Evolutionary conservation across 2,797 vertebrate species (phyloP).

Genomic region (Danio tinwini): DNA sequence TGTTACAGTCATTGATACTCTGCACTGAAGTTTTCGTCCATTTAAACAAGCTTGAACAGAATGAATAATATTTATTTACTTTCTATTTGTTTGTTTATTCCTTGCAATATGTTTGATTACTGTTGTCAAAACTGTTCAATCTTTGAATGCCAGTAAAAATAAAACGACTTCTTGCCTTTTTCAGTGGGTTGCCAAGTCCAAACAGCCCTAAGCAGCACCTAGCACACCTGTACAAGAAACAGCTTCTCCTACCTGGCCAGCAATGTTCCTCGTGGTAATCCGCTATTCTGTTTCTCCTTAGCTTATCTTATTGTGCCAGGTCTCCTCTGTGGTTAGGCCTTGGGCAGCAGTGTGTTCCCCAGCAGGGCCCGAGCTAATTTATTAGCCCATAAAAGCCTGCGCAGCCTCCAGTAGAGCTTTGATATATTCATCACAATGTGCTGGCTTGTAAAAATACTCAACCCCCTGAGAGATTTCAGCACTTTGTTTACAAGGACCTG

Average conservation of each 20-base stretch:
- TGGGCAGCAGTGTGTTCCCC: slow-evolving; percentile 50
- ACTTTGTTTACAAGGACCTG: slow-evolving; percentile 64
- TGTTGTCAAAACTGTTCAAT: neutral
- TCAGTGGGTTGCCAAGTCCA: neutral
- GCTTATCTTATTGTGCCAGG: slow-evolving; percentile 46
- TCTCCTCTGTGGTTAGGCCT: slow-evolving; percentile 51
- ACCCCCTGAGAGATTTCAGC: slow-evolving; percentile 60
- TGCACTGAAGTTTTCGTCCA: neutral
- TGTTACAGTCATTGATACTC: neutral
- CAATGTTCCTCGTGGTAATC: neutral
- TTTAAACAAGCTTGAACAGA: neutral
- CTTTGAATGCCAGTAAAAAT: slow-evolving; percentile 1
- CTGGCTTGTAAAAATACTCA: slow-evolving; percentile 62
- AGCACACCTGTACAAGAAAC: slow-evolving; percentile 18
- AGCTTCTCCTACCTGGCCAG: slow-evolving; percentile 32
- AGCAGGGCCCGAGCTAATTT: slow-evolving; percentile 61
- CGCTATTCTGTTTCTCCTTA: slow-evolving; percentile 21
- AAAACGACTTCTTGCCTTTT: neutral
- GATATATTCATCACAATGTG: slow-evolving; percentile 64
- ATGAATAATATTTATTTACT: neutral
- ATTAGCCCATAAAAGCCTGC: slow-evolving; percentile 60
- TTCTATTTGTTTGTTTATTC: neutral
- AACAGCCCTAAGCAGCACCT: neutral
- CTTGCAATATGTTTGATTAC: neutral
- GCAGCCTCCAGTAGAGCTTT: slow-evolving; percentile 62